Evolutionary conservation across 1,140 invertebrate genomes (phyloP), one percentile per base, ranked within the genome.

Genomic region (Zaprionus lachaisei): DNA sequence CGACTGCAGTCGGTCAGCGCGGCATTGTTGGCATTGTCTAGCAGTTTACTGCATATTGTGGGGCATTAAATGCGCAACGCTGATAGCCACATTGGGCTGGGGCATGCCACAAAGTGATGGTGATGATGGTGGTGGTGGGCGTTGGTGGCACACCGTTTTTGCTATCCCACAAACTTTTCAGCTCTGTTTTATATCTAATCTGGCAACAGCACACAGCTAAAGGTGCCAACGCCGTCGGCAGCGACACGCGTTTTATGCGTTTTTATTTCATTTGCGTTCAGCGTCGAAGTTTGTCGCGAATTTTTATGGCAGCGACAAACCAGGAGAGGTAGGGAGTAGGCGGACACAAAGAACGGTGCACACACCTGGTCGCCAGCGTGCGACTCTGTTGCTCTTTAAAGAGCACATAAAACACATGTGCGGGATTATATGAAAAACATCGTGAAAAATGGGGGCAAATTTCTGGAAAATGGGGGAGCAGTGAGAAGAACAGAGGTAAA

Each of bases 391-490:
- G 61, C 68, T 47, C 37, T 57, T 77, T 77, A 38, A 55, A 64
- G 76, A 70, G 75, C 79, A 86, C 75, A 84, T 81, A 78, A 83
- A 87, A 71, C 85, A 89, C 78, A 87, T 87, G 84, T 89, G 85
- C 64, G 55, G 84, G 81, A 84, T 87, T 87, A 87, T 89, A 79
- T 69, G 81, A 72, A 81, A n/a, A 62, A 49, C 5, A 24, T 41
- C 31, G 28, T 22, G 41, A 44, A 44, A 55, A 34, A 61, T 41
- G 37, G 58, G 55, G 51, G 51, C 22, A 4, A 24, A 28, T 31
- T 38, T n/a, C n/a, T 38, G 31, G 11, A n/a, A 26, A 49, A 22
- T 49, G n/a, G 12, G 17, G 31, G 7, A 34, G 9, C 3, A 34
- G 31, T 34, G 31, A 2, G 3, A 9, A 34, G 31, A 37, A 49